Conservation (phyloP, 2,113 vertebrate genomes). For the Excalfactoria chinensis region DNA sequence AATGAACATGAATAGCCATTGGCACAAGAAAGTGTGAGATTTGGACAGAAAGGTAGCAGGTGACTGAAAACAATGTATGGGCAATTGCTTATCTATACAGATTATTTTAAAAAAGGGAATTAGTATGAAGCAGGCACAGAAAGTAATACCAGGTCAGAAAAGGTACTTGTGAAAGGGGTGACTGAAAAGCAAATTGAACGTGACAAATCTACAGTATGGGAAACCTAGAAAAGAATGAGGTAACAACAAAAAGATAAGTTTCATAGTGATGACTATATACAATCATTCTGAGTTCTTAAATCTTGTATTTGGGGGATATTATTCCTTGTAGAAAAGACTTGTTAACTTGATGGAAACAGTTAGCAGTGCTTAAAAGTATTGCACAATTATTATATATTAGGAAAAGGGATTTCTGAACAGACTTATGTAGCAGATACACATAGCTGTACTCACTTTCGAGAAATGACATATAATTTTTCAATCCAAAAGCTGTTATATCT, state of each 20-base stretch:
- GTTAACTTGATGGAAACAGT: neutral
- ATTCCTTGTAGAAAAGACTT: neutral
- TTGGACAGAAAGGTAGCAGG: neutral
- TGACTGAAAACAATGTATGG: neutral
- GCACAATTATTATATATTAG: neutral
- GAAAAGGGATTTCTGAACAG: neutral
- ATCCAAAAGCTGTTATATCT: neutral
- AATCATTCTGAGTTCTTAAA: neutral
- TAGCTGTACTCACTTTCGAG: neutral
- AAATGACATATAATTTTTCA: neutral
- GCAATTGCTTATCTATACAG: neutral
- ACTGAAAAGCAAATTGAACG: neutral
- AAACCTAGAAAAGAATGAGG: neutral
- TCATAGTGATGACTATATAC: neutral
- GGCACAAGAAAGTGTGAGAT: neutral
- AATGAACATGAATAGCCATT: rapidly evolving
- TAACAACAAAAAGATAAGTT: neutral
- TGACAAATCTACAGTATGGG: neutral
- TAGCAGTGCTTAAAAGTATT: neutral
- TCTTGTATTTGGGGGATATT: neutral
- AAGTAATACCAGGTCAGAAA: neutral
- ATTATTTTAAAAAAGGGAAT: neutral
- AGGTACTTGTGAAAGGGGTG: neutral
- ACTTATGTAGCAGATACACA: neutral
- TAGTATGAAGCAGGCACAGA: neutral